Conservation (phyloP, 2,888 invertebrate species). For the Mythimna albipuncta region DNA sequence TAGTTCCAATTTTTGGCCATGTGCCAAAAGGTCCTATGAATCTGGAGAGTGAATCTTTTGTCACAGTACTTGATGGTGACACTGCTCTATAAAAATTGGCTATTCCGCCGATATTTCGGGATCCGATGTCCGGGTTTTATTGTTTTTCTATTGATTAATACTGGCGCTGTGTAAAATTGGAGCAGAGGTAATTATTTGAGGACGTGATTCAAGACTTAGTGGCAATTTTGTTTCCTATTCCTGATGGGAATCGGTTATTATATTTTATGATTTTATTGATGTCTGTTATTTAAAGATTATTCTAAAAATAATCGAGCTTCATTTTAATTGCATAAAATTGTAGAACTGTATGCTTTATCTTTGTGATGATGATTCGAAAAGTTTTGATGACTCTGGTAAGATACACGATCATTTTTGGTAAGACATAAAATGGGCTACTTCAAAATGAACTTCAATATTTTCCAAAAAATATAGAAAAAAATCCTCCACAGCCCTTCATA, state of each 20-base stretch:
- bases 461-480: neutral
- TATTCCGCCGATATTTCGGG: slow-evolving; percentile 55
- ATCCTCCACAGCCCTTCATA: neutral
- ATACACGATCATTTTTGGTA: no score
- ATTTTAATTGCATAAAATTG: neutral
- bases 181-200: slow-evolving; percentile 52
- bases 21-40: neutral
- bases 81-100: slow-evolving; percentile 58
- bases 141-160: slow-evolving; percentile 63
- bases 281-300: neutral
- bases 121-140: slow-evolving; percentile 58
- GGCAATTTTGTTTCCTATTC: slow-evolving; percentile 12
- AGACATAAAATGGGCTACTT: no score
- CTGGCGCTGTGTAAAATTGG: slow-evolving; percentile 56
- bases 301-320: neutral
- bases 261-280: slow-evolving; percentile 8
- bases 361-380: no score
- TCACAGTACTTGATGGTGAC: neutral
- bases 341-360: no score
- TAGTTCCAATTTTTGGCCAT: neutral
- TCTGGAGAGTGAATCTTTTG: slow-evolving; percentile 22
- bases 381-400: no score
- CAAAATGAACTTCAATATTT: no score
- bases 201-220: slow-evolving; percentile 43
- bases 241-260: slow-evolving; percentile 19